A percentile compares a stretch with the other conserved stretches of the same genome.
These are phyloP conservation scores for Notodonta dromedarius DNA, from an alignment of 2,888 invertebrate species.

Conservation along the genomic window DNA sequence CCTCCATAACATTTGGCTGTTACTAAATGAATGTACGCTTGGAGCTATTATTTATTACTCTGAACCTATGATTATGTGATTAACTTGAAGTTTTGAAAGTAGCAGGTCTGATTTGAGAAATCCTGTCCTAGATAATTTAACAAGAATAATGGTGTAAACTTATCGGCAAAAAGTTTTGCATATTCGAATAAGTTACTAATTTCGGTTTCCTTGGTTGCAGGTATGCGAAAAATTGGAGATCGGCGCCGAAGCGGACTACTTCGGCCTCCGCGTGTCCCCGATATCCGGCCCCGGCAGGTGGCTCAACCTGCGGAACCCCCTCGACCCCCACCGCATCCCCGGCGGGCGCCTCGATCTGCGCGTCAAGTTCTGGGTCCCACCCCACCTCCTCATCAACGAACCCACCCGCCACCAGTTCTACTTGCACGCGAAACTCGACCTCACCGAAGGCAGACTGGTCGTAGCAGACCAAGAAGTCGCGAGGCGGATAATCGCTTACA, in stretches of 20 bases:
- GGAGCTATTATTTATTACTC: conserved; percentile 4
- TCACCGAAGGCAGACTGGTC: conserved; percentile 89
- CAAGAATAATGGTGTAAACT: too few relatives aligned
- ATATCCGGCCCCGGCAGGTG: conserved; percentile 90
- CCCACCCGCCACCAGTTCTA: conserved; percentile 94
- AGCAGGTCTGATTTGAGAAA: background rate
- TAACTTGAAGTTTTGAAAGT: conserved; percentile 21
- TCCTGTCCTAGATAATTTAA: background rate
- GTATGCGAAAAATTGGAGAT: conserved; percentile 93
- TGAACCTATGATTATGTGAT: conserved; percentile 29
- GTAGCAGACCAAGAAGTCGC: conserved; percentile 88
- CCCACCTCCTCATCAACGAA: conserved; percentile 93
- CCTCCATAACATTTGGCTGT: conserved; percentile 16
- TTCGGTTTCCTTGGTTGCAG: conserved; percentile 78
- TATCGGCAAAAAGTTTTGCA: background rate
- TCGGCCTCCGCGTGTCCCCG: conserved; percentile 88
- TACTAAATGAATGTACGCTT: conserved; percentile 19
- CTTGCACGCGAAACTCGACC: conserved; percentile 91
- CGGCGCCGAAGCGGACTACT: conserved; percentile 94
- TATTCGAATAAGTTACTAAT: background rate
- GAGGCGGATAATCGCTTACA: conserved; percentile 89
- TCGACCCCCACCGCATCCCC: conserved; percentile 89
- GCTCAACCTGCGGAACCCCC: conserved; percentile 93
- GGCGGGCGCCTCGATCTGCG: conserved; percentile 87
- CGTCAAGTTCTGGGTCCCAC: conserved; percentile 96